Percentiles rank a stretch among this genome's conserved stretches.
Evolutionary conservation across 92 coral and sea anemone species (phyloP).

Genomic region (Actinostola sp.): DNA sequence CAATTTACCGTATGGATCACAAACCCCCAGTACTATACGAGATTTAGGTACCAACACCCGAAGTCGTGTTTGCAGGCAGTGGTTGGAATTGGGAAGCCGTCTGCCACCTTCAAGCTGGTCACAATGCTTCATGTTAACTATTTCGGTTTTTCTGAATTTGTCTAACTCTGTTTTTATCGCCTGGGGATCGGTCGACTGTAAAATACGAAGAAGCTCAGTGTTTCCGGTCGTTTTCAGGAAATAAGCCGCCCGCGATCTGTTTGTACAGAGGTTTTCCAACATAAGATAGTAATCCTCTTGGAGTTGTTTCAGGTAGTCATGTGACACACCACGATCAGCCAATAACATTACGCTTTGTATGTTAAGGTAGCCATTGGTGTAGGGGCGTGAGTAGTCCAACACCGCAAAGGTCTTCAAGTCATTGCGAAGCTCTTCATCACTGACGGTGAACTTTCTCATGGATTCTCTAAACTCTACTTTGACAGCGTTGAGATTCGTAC

Average conservation of each 20-base stretch:
- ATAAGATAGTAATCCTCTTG: conserved; percentile 76
- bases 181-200: conserved; percentile 51
- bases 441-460: conserved; percentile 83
- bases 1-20: conserved; percentile 84
- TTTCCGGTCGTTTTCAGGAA: conserved; percentile 74
- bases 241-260: conserved; percentile 57
- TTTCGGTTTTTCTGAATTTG: conserved; percentile 50
- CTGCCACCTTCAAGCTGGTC: conserved; percentile 56
- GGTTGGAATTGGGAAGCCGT: conserved; percentile 28
- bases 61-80: conserved; percentile 53
- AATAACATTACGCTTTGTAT: conserved; percentile 85
- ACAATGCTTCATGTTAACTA: conserved; percentile 61
- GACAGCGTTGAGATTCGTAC: conserved; percentile 52
- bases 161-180: conserved; percentile 47
- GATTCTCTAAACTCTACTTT: conserved; percentile 86
- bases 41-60: conserved; percentile 89
- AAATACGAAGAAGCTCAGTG: conserved; percentile 36
- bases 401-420: conserved; percentile 78
- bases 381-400: conserved; percentile 89
- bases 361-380: conserved; percentile 86
- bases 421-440: conserved; percentile 71
- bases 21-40: conserved; percentile 86
- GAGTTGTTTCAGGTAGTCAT: conserved; percentile 66
- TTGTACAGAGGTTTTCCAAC: conserved; percentile 60
- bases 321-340: conserved; percentile 90